Evolutionary conservation across 2,888 invertebrate species (phyloP).

Genomic region (Tipula vernalis): DNA sequence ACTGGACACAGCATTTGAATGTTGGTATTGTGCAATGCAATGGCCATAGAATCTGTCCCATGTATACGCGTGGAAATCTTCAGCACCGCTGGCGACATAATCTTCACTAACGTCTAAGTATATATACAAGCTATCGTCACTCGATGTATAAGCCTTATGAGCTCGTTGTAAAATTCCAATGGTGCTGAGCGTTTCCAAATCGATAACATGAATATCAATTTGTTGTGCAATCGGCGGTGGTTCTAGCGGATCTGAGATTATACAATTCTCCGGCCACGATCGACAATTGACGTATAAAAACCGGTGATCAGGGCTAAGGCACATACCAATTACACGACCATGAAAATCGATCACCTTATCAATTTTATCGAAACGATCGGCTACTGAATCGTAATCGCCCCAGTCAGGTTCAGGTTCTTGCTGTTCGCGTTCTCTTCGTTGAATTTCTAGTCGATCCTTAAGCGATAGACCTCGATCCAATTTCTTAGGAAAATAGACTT

Average conservation of each 20-base stretch:
- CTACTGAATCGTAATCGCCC: constrained; percentile 53
- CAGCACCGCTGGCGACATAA: constrained; percentile 76
- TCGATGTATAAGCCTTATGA: constrained; percentile 72
- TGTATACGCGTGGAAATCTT: constrained; percentile 68
- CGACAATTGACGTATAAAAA: constrained; percentile 69
- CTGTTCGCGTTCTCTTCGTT: constrained; percentile 40
- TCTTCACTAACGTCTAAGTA: constrained; percentile 71
- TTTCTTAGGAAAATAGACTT: constrained; percentile 52
- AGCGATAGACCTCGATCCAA: constrained; percentile 56
- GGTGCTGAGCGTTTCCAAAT: constrained; percentile 58
- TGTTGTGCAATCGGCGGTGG: constrained; percentile 78
- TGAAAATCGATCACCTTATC: constrained; percentile 73
- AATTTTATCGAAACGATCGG: constrained; percentile 56
- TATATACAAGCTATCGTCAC: constrained; percentile 76
- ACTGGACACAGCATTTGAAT: constrained; percentile 69
- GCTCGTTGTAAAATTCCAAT: constrained; percentile 67
- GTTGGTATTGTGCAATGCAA: constrained; percentile 61
- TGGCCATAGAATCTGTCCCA: constrained; percentile 79
- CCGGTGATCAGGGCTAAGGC: constrained; percentile 70
- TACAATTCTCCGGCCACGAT: constrained; percentile 67
- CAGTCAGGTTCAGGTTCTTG: constrained; percentile 45
- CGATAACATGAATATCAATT: constrained; percentile 78
- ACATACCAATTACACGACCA: constrained; percentile 80
- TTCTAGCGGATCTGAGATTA: constrained; percentile 59
- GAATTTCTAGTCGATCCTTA: constrained; percentile 49